Conservation (phyloP, 2,888 invertebrate species). For the Agonopterix subpropinquella region DNA sequence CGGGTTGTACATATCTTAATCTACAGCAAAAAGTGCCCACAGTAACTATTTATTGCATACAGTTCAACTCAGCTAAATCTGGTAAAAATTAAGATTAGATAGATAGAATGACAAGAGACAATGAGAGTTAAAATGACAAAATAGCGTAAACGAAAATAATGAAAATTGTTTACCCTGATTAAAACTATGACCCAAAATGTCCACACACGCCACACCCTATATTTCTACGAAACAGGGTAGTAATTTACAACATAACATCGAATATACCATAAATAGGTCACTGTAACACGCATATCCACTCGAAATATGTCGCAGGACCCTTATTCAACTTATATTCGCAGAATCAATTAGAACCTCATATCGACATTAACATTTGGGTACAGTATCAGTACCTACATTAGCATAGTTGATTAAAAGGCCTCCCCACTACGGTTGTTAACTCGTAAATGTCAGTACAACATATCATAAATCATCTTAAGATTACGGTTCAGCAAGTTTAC, state of each 20-base stretch:
- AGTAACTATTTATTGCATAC: no score
- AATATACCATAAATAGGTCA: constrained; percentile 17
- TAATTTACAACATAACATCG: constrained; percentile 10
- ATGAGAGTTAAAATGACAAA: no score
- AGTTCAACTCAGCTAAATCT: no score
- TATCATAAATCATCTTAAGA: constrained; percentile 74
- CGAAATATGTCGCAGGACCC: constrained; percentile 28
- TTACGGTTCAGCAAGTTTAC: constrained; percentile 61
- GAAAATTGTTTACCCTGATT: no score
- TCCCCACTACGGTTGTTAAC: constrained; percentile 61
- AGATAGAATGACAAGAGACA: no score
- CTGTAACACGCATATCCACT: constrained; percentile 17
- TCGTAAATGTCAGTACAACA: constrained; percentile 71
- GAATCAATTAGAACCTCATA: constrained; percentile 66
- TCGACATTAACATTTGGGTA: constrained; percentile 58
- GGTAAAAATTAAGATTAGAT: no score
- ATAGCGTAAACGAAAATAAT: no score
- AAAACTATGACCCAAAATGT: no score
- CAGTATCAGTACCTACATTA: constrained; percentile 68
- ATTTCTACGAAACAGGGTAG: not conserved
- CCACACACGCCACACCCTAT: not conserved
- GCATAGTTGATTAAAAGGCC: constrained; percentile 74
- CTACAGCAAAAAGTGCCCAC: no score
- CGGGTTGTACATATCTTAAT: no score
- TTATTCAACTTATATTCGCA: constrained; percentile 60